A percentile compares a stretch with the other conserved stretches of the same genome.
These are phyloP conservation scores for Noctilio leporinus DNA, from an alignment of 2,113 vertebrate species.

Conservation along the genomic window DNA sequence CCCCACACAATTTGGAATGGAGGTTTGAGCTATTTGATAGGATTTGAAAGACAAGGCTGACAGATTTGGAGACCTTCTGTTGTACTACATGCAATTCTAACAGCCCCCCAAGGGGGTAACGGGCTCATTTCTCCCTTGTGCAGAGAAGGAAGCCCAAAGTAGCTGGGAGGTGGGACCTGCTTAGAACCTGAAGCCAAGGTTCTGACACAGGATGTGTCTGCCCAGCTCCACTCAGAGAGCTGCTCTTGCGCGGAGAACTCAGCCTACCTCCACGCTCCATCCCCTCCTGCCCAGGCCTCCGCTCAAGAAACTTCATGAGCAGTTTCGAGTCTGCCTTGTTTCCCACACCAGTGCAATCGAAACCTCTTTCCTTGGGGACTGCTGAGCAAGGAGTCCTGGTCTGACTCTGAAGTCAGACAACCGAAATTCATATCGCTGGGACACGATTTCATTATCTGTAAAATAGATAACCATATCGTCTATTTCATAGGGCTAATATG, in stretches of 20 bases:
- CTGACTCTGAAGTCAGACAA: not conserved
- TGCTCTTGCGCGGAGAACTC: not conserved
- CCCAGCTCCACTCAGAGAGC: not conserved
- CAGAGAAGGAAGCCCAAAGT: not conserved
- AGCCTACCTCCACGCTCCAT: not conserved
- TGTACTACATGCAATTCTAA: not conserved
- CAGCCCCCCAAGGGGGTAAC: not conserved
- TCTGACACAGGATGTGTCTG: not conserved
- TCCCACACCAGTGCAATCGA: not conserved
- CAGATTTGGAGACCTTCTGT: not conserved
- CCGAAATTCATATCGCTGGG: not conserved
- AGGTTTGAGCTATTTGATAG: not conserved
- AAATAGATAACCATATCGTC: not conserved
- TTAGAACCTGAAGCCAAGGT: not conserved
- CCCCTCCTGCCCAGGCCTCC: not conserved
- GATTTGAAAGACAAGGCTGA: not conserved
- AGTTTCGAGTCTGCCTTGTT: not conserved
- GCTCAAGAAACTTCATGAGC: accelerated
- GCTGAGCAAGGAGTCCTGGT: not conserved
- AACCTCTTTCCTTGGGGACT: not conserved
- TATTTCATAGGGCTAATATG: not conserved
- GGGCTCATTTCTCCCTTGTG: not conserved
- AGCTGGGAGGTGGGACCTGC: not conserved
- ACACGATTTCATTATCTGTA: not conserved
- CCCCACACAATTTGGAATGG: not conserved